A percentile compares a stretch with the other conserved stretches of the same genome.
These are phyloP conservation scores for Pachycephus smyrnensis DNA, from an alignment of 2,888 invertebrate species.

Conservation along the genomic window DNA sequence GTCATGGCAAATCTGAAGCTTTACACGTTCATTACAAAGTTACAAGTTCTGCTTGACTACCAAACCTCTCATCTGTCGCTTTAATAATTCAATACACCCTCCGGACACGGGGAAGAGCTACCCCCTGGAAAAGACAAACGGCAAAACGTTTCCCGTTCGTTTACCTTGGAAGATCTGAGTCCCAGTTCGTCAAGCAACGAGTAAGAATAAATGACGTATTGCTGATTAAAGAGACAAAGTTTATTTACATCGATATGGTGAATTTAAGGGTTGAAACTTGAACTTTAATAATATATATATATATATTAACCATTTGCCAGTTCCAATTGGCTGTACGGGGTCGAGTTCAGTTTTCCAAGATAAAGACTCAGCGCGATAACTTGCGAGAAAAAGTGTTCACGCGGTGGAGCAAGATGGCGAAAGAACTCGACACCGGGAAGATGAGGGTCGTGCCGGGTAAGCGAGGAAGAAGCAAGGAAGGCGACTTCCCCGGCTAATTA, in stretches of 20 bases:
- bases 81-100: not conserved
- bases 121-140: not conserved
- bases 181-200: too few species aligned
- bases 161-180: not conserved
- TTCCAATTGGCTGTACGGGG: not conserved
- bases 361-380: slow-evolving; percentile 25
- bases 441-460: slow-evolving; percentile 35
- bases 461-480: slow-evolving; percentile 31
- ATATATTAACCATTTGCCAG: not conserved
- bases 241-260: not conserved
- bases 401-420: slow-evolving; percentile 29
- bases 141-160: not conserved
- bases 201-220: not conserved
- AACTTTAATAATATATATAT: not conserved
- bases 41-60: not conserved
- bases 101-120: not conserved
- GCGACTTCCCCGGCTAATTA: slow-evolving; percentile 41
- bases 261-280: not conserved
- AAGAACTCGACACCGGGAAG: slow-evolving; percentile 29
- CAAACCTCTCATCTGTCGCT: not conserved
- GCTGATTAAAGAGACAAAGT: not conserved
- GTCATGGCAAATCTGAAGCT: not conserved
- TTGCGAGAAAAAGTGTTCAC: slow-evolving; percentile 30
- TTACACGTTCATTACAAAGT: not conserved
- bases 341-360: slow-evolving; percentile 17